Conservation (phyloP, 2,113 vertebrate genomes). For the Odobenus rosmarus region DNA sequence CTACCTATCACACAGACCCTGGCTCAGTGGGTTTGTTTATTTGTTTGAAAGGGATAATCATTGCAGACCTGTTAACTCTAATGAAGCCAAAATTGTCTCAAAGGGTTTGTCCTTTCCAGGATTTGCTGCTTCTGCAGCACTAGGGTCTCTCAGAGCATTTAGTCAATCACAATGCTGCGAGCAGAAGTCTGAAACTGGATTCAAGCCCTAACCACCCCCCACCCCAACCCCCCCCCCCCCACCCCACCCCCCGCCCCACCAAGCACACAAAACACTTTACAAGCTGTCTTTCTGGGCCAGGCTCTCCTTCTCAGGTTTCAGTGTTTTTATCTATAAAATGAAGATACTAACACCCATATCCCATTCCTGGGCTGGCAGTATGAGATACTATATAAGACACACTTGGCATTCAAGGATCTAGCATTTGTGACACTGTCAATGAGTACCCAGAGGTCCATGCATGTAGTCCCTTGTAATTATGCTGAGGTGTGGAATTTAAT, state of each 20-base stretch:
- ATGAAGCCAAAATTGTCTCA: not conserved
- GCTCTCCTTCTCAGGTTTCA: not conserved
- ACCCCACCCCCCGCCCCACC: not conserved
- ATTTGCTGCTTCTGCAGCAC: not conserved
- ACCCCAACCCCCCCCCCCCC: too few species aligned
- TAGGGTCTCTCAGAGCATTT: not conserved
- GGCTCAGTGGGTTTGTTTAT: not conserved
- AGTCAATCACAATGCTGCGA: not conserved
- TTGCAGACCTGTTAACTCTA: not conserved
- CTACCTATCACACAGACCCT: not conserved
- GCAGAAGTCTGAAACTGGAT: not conserved
- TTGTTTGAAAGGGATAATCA: not conserved
- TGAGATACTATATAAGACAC: not conserved
- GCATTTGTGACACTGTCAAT: not conserved
- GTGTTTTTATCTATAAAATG: not conserved
- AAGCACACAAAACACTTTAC: not conserved
- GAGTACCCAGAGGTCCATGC: not conserved
- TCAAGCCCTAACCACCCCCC: not conserved
- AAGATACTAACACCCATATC: not conserved
- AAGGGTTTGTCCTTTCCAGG: not conserved
- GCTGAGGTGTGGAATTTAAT: not conserved
- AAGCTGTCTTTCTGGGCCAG: not conserved
- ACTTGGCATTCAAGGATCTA: not conserved
- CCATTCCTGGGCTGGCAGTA: not conserved
- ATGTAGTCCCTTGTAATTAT: not conserved